Evolutionary conservation across 2,113 vertebrate genomes (phyloP).

Genomic region (Lynx canadensis): DNA sequence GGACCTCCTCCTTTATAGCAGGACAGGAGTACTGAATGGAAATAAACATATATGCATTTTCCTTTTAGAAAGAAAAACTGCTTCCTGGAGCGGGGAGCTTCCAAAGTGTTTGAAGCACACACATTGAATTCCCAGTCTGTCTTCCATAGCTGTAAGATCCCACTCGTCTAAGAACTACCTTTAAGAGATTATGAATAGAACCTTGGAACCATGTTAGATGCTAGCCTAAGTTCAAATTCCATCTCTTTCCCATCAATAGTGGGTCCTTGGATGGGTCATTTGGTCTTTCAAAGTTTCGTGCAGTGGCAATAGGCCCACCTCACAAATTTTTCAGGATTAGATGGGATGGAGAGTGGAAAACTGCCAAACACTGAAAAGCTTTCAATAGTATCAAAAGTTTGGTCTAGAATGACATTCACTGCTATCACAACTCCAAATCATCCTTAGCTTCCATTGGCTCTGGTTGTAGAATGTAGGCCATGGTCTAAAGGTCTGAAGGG

Average conservation of each 20-base stretch:
- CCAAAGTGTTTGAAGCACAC: not conserved
- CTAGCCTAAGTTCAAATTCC: not conserved
- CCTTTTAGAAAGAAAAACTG: not conserved
- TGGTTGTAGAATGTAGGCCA: not conserved
- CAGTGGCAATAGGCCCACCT: not conserved
- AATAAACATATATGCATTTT: not conserved
- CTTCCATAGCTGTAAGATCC: not conserved
- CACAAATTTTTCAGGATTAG: not conserved
- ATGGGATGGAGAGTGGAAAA: not conserved
- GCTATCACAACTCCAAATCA: not conserved
- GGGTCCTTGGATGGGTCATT: not conserved
- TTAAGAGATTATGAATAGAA: not conserved
- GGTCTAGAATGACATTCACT: not conserved
- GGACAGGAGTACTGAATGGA: not conserved
- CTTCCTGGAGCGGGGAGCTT: not conserved
- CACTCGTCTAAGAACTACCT: not conserved
- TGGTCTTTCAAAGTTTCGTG: not conserved
- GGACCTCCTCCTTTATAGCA: not conserved
- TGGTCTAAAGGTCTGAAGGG: not conserved
- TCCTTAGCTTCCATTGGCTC: not conserved
- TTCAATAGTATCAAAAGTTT: not conserved
- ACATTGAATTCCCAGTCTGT: not conserved
- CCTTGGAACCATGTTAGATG: not conserved
- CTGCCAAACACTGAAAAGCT: not conserved
- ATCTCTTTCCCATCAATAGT: not conserved